Conservation (phyloP, 2,113 vertebrate species). For the Leptocoma aspasia region DNA sequence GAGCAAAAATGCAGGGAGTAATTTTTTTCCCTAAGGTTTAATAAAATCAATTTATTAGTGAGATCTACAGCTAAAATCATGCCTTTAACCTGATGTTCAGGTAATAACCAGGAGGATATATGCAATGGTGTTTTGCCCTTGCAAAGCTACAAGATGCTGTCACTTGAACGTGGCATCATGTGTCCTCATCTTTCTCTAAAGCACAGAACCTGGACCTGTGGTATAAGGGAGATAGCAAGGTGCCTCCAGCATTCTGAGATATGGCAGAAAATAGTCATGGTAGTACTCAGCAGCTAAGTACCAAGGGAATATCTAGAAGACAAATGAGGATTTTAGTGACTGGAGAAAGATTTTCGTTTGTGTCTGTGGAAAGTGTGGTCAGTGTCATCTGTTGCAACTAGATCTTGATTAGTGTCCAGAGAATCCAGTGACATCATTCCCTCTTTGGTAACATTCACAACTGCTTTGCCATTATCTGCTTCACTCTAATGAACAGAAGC, state of each 20-base stretch:
- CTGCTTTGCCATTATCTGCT: not conserved
- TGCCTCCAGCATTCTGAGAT: not conserved
- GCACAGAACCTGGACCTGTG: not conserved
- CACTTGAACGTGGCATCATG: not conserved
- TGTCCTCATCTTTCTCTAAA: not conserved
- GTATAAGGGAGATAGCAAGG: not conserved
- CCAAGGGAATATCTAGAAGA: not conserved
- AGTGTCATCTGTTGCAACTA: not conserved
- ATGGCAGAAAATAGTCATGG: not conserved
- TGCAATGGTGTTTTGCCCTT: not conserved
- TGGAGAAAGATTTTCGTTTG: not conserved
- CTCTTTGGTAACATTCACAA: not conserved
- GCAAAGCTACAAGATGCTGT: not conserved
- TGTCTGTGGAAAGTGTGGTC: not conserved
- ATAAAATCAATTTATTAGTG: not conserved
- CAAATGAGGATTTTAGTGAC: not conserved
- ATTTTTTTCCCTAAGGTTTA: not conserved
- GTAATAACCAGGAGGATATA: not conserved
- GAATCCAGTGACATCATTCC: not conserved
- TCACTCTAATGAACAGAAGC: not conserved
- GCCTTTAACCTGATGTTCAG: not conserved
- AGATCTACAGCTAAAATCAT: not conserved
- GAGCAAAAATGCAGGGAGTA: not conserved
- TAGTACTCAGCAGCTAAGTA: not conserved
- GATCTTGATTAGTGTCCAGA: not conserved